Evolutionary conservation across 2,888 invertebrate species (phyloP).

Genomic region (Notodonta dromedarius): DNA sequence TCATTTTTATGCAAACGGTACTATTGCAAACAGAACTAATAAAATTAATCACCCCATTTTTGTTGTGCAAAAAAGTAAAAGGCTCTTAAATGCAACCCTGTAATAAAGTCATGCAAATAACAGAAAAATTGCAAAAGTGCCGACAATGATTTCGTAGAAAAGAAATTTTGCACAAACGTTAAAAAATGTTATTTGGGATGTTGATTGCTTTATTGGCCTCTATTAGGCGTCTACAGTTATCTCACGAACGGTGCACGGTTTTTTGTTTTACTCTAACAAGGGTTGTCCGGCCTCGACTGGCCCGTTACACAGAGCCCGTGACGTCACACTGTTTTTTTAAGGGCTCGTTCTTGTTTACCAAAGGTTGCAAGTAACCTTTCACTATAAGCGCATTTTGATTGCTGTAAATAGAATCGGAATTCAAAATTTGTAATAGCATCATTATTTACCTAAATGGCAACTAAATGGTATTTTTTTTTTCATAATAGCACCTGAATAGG

Average conservation of each 20-base stretch:
- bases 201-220: conserved; percentile 53
- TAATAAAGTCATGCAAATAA: conserved; percentile 24
- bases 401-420: background rate
- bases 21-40: conserved; percentile 13
- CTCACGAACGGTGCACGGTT: conserved; percentile 36
- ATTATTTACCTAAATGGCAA: background rate
- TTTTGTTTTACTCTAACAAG: conserved; percentile 34
- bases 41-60: conserved; percentile 10
- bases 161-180: conserved; percentile 72
- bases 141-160: conserved; percentile 62
- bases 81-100: conserved; percentile 46
- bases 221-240: conserved; percentile 33
- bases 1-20: conserved; percentile 10
- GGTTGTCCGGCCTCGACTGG: conserved; percentile 35
- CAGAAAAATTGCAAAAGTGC: conserved; percentile 41
- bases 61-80: conserved; percentile 17
- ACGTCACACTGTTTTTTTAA: conserved; percentile 44
- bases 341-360: background rate
- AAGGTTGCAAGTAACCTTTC: conserved; percentile 1
- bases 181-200: conserved; percentile 34
- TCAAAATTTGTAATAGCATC: no score
- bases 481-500: no score
- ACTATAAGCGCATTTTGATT: background rate
- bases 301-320: conserved; percentile 55
- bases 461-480: background rate